Evolutionary conservation across 2,888 invertebrate species (phyloP), one percentile per base, ranked within the genome.

Genomic region (Copidosoma aretas): DNA sequence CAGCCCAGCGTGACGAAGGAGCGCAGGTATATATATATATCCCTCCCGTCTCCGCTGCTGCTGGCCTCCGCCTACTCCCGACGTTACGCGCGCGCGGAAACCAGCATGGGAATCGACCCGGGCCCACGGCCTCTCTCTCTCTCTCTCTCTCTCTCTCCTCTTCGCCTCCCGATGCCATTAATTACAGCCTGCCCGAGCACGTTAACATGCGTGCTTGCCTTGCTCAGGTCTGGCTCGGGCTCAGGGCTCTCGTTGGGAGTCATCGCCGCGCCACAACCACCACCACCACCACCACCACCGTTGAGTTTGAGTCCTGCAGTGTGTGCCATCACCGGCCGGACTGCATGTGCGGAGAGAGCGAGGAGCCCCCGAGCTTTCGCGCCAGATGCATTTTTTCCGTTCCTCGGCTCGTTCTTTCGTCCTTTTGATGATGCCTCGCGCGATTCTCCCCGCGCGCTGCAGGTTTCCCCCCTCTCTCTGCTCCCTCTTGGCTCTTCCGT

Each of bases 1-100:
- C 76, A 80, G 76, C 76, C 78, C 77, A 81, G 79, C 82, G 79
- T 82, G 80, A 82, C 82, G 79, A 77, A 79, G 79, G 79, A 78
- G 79, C 52, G 57, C 24, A 19, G 21, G 46, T 77, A 46, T 46
- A 78, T 79, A 78, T 79, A 78, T 78, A 78, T 78, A 75, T 74
- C 60, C 75, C 12, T 52, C n/a, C 53, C 41, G 41, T 53, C 32
- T 32, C 14, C 56, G 51, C 39, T n/a, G n/a, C n/a, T n/a, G n/a
- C 64, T 64, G 41, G 41, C 41, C 25, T 32, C 65, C 65, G 60
- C 60, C 60, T 59, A 67, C 62, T 41, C 52, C 24, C 43, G 22
- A 56, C 72, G 15, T 32, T 32, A 32, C 60, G 66, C 71, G 74
- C n/a, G n/a, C 73, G 74, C 75, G 75, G 75, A 77, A 76, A 75